Conservation (phyloP, 2,888 invertebrate genomes). For the Drosophila ochracea region DNA sequence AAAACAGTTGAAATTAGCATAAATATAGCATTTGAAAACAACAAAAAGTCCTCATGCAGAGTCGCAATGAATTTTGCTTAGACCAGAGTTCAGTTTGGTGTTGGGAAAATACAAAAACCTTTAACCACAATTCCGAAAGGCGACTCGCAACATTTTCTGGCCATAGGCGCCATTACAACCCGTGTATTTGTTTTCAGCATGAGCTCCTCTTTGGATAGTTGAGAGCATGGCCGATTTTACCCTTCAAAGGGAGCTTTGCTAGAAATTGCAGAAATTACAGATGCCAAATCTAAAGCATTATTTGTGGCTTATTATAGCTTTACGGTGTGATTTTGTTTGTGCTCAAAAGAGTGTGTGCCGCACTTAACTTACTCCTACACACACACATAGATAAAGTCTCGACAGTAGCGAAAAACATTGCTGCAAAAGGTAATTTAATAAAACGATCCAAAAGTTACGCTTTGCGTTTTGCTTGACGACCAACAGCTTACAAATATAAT, state of each 20-base stretch:
- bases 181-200: constrained; percentile 5
- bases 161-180: constrained; percentile 1
- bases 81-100: constrained; percentile 21
- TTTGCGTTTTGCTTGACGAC: constrained; percentile 27
- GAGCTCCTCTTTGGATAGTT: constrained; percentile 9
- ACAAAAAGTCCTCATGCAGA: background rate
- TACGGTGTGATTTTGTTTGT: background rate
- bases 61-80: background rate
- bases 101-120: constrained; percentile 55
- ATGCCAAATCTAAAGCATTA: constrained; percentile 24
- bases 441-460: constrained; percentile 27
- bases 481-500: constrained; percentile 39
- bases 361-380: constrained; percentile 10
- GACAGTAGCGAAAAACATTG: constrained; percentile 1
- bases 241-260: background rate
- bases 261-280: constrained; percentile 30
- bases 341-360: constrained; percentile 7
- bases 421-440: constrained; percentile 23
- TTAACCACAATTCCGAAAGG: constrained; percentile 39
- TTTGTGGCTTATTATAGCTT: constrained; percentile 19
- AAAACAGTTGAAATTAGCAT: background rate
- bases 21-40: background rate
- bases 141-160: constrained; percentile 29
- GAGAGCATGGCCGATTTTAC: constrained; percentile 24
- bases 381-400: background rate